These are phyloP conservation scores for Argya squamiceps DNA, from an alignment of 2,797 vertebrate genomes.

Conservation along the genomic window DNA sequence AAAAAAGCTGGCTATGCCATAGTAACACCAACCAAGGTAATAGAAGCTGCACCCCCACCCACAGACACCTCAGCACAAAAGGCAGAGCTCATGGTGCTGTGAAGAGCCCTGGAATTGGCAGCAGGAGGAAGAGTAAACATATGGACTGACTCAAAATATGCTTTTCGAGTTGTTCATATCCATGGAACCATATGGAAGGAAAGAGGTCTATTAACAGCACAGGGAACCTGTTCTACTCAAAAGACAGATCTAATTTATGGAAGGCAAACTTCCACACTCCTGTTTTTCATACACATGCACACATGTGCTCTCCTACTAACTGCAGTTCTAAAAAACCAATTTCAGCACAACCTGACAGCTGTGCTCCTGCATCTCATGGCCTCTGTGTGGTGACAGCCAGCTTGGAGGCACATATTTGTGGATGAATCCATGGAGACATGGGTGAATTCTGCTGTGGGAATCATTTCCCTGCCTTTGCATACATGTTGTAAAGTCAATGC, in stretches of 20 bases:
- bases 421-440: background rate
- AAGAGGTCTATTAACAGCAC: background rate
- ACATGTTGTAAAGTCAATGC: background rate
- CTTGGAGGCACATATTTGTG: background rate
- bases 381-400: background rate
- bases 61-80: background rate
- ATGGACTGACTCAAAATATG: background rate
- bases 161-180: background rate
- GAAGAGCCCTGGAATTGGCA: background rate
- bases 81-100: background rate
- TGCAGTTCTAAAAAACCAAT: background rate
- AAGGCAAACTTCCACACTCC: background rate
- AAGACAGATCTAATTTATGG: background rate
- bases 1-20: background rate
- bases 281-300: fast-evolving
- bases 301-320: background rate
- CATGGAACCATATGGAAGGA: background rate
- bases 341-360: background rate
- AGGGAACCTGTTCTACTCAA: background rate
- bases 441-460: background rate
- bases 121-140: background rate
- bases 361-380: background rate
- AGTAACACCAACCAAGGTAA: background rate
- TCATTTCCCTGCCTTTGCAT: background rate
- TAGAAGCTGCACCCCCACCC: background rate